Evolutionary conservation across 2,888 invertebrate species (phyloP).

Genomic region (Cryptophagus acutangulus): DNA sequence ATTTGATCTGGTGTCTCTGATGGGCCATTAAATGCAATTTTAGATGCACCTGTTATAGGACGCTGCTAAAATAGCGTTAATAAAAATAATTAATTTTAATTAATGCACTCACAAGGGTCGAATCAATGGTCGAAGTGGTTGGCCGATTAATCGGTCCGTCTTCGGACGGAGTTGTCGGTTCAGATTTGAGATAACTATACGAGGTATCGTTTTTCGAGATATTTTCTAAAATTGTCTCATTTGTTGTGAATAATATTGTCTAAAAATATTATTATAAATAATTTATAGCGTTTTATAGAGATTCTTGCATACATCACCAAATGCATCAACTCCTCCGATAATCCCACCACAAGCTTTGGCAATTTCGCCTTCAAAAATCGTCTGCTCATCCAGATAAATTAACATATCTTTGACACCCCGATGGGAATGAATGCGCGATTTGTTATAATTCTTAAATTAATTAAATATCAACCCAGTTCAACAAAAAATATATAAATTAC

Average conservation of each 20-base stretch:
- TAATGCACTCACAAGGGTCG: not conserved
- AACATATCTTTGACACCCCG: slow-evolving; percentile 69
- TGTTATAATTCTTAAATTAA: slow-evolving; percentile 74
- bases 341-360: slow-evolving; percentile 72
- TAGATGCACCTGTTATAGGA: slow-evolving; percentile 25
- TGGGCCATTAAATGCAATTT: slow-evolving; percentile 13
- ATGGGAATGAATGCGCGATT: slow-evolving; percentile 77
- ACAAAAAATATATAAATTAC: slow-evolving; percentile 28
- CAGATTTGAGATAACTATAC: slow-evolving; percentile 44
- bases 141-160: too few species aligned
- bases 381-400: slow-evolving; percentile 61
- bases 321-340: slow-evolving; percentile 62
- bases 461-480: not conserved
- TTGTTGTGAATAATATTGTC: slow-evolving; percentile 81
- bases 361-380: slow-evolving; percentile 78
- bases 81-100: slow-evolving; percentile 2
- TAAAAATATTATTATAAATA: slow-evolving; percentile 46
- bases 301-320: slow-evolving; percentile 57
- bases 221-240: slow-evolving; percentile 64
- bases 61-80: slow-evolving; percentile 24
- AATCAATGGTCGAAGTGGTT: not conserved
- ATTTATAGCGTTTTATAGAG: not conserved
- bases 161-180: slow-evolving; percentile 29
- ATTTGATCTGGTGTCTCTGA: slow-evolving; percentile 32
- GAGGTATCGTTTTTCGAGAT: slow-evolving; percentile 52